phyloP scores from a whole-genome alignment of 2,113 vertebrate species.

The Bolborhynchus lineola region DNA sequence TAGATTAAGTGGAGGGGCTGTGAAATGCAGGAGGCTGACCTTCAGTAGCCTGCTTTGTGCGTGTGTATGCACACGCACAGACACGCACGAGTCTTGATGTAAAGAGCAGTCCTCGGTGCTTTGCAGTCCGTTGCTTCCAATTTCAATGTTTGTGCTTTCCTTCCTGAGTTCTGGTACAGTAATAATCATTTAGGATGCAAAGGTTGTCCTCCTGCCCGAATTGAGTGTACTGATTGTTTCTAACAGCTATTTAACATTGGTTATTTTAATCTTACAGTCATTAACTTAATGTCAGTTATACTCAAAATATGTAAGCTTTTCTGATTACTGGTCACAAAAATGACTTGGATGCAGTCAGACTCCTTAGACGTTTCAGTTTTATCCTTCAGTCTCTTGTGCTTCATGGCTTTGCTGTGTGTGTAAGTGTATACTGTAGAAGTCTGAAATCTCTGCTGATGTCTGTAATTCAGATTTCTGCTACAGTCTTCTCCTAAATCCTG shows the following conservation, averaged over 20 bases:
- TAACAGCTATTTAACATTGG: rapidly evolving
- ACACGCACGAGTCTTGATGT: rapidly evolving
- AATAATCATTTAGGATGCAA: rapidly evolving
- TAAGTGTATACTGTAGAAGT: neutral
- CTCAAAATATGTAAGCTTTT: neutral
- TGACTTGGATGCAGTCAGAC: neutral
- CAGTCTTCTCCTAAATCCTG: neutral
- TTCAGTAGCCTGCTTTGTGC: neutral
- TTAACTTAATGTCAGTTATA: neutral
- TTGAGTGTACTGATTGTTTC: neutral
- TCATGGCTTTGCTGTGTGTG: neutral
- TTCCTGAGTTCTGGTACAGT: neutral
- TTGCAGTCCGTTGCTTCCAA: rapidly evolving
- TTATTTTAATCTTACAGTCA: neutral
- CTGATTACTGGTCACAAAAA: neutral
- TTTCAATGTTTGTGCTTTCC: neutral
- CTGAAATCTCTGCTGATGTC: neutral
- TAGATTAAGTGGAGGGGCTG: neutral
- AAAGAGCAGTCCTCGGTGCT: neutral
- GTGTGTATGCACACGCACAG: rapidly evolving
- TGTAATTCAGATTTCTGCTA: neutral
- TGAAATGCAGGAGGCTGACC: neutral
- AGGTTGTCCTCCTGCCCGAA: neutral
- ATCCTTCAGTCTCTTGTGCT: neutral
- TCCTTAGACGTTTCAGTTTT: neutral